A percentile compares a stretch with the other conserved stretches of the same genome.
These are phyloP conservation scores for Centropus bengalensis DNA, from an alignment of 2,113 vertebrate species.

Conservation along the genomic window DNA sequence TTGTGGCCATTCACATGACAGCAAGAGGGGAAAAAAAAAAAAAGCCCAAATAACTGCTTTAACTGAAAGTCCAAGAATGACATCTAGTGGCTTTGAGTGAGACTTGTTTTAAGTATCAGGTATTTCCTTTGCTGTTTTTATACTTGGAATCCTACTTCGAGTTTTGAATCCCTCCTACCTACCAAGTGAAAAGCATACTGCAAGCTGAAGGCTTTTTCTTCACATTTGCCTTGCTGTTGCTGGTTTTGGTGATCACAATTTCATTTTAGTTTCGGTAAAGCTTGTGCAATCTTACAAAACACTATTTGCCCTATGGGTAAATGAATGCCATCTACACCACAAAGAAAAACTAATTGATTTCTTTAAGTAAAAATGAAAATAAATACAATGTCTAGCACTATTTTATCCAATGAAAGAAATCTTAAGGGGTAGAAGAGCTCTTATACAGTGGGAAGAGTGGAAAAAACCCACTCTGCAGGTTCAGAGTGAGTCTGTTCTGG, in stretches of 20 bases:
- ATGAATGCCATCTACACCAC: background rate
- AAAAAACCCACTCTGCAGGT: background rate
- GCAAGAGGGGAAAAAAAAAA: too few relatives aligned
- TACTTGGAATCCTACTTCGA: background rate
- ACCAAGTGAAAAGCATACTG: background rate
- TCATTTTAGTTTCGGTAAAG: background rate
- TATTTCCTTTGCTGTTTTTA: background rate
- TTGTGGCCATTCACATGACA: background rate
- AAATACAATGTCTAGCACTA: background rate
- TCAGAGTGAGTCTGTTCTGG: background rate
- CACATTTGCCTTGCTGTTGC: background rate
- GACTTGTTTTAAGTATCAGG: background rate
- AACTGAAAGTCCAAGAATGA: slow-evolving; percentile 56
- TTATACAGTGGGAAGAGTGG: background rate
- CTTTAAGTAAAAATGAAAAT: background rate
- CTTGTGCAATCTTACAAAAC: background rate
- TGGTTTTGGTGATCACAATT: background rate
- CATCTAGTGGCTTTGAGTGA: slow-evolving; percentile 55
- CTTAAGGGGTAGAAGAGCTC: background rate
- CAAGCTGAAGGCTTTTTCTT: background rate
- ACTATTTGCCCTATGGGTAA: background rate
- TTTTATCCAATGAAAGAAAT: background rate
- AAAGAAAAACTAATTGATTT: background rate
- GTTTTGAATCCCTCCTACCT: background rate
- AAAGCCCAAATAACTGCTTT: background rate